phyloP scores from a whole-genome alignment of 23 tunicate species.

The Phallusia fumigata region DNA sequence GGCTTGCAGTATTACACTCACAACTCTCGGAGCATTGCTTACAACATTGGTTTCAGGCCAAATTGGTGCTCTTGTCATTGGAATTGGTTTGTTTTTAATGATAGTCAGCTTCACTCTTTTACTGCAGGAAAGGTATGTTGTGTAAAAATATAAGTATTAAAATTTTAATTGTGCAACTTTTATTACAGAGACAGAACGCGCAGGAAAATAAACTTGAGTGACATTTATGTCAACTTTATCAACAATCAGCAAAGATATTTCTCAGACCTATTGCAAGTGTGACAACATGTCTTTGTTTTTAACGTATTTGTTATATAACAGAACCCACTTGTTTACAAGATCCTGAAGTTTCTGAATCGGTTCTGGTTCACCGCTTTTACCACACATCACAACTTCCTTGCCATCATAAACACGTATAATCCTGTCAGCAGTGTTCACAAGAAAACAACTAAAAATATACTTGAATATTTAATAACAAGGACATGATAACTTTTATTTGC shows the following conservation, averaged over 20 bases:
- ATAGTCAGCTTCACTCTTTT: neutral
- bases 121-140: conserved; percentile 16
- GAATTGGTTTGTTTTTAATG: conserved; percentile 16
- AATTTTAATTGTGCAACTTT: neutral
- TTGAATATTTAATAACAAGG: neutral
- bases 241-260: neutral
- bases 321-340: conserved; percentile 53
- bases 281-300: neutral
- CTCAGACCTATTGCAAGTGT: too few relatives aligned
- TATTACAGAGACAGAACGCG: neutral
- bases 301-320: neutral
- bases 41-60: neutral
- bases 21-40: neutral
- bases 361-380: conserved; percentile 86
- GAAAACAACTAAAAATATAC: conserved; percentile 36
- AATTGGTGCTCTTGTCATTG: conserved; percentile 12
- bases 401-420: conserved; percentile 94
- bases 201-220: neutral
- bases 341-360: conserved; percentile 93
- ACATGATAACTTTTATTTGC: neutral
- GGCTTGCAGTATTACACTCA: neutral
- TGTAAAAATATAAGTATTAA: neutral
- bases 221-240: neutral
- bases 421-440: conserved; percentile 93
- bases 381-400: conserved; percentile 88